These are phyloP conservation scores for Pedicia rivosa DNA, from an alignment of 2,888 invertebrate genomes.

Conservation along the genomic window DNA sequence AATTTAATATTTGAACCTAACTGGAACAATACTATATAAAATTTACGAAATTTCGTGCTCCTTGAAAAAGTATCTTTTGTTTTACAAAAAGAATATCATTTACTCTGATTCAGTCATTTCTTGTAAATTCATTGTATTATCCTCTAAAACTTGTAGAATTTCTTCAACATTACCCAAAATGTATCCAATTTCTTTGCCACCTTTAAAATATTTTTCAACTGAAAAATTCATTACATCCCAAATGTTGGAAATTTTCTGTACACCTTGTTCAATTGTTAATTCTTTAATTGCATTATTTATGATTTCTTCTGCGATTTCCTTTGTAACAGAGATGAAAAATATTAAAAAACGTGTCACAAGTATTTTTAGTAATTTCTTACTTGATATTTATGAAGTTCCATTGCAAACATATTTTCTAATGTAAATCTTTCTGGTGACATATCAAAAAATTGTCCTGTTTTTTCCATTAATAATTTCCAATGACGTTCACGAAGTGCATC, in stretches of 20 bases:
- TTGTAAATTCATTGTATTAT: constrained; percentile 79
- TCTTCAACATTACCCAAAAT: constrained; percentile 74
- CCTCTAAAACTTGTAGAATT: constrained; percentile 64
- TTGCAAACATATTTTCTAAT: constrained; percentile 79
- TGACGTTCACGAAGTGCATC: constrained; percentile 81
- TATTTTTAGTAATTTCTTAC: too few relatives aligned
- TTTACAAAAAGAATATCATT: constrained; percentile 16
- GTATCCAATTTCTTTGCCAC: constrained; percentile 61
- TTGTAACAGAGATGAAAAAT: too few relatives aligned
- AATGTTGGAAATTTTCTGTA: constrained; percentile 63
- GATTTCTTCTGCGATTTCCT: constrained; percentile 67
- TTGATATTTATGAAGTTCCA: constrained; percentile 79
- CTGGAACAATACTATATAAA: too few relatives aligned
- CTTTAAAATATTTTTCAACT: constrained; percentile 49
- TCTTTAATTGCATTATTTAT: constrained; percentile 83
- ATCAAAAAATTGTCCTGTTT: constrained; percentile 67
- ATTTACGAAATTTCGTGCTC: too few relatives aligned
- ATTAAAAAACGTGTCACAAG: too few relatives aligned
- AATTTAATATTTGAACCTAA: too few relatives aligned
- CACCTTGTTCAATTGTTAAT: constrained; percentile 75
- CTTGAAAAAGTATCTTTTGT: neutral
- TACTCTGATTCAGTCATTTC: constrained; percentile 77
- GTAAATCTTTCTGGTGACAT: constrained; percentile 83
- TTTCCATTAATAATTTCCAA: constrained; percentile 77
- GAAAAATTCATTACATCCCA: constrained; percentile 51